A percentile compares a stretch with the other conserved stretches of the same genome.
These are phyloP conservation scores for Hafferia zeledoni DNA, from an alignment of 2,797 vertebrate species.

Conservation along the genomic window DNA sequence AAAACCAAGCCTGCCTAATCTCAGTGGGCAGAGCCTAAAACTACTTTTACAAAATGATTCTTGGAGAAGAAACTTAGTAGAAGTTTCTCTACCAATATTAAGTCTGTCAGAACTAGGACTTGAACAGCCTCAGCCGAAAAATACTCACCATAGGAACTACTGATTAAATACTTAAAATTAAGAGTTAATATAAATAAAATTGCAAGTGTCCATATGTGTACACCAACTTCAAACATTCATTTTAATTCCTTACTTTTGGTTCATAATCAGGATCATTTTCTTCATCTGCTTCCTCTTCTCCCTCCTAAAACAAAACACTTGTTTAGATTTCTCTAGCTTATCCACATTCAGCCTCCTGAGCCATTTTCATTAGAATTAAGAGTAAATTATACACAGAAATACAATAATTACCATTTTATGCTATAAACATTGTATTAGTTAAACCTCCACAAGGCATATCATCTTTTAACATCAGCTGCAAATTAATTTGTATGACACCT, in stretches of 20 bases:
- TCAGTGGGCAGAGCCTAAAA: background rate
- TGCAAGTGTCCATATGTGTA: background rate
- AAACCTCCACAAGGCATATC: background rate
- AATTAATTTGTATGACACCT: background rate
- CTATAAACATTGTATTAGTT: background rate
- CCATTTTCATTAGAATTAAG: background rate
- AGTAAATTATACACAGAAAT: background rate
- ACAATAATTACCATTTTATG: background rate
- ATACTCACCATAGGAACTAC: background rate
- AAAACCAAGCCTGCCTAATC: background rate
- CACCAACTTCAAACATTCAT: background rate
- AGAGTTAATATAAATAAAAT: background rate
- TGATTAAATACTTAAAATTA: background rate
- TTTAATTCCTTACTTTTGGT: slow-evolving; percentile 87
- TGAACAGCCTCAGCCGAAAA: background rate
- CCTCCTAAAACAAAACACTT: slow-evolving; percentile 83
- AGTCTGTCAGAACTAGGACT: background rate
- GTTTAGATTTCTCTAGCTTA: background rate
- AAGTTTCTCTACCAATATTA: background rate
- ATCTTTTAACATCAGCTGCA: background rate
- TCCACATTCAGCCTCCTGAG: background rate
- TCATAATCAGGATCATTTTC: slow-evolving; percentile 98
- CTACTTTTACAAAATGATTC: background rate
- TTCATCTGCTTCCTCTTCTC: slow-evolving; percentile 97
- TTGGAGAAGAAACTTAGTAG: background rate